phyloP scores from a whole-genome alignment of 2,888 invertebrate species.

The Poecilus cupreus region DNA sequence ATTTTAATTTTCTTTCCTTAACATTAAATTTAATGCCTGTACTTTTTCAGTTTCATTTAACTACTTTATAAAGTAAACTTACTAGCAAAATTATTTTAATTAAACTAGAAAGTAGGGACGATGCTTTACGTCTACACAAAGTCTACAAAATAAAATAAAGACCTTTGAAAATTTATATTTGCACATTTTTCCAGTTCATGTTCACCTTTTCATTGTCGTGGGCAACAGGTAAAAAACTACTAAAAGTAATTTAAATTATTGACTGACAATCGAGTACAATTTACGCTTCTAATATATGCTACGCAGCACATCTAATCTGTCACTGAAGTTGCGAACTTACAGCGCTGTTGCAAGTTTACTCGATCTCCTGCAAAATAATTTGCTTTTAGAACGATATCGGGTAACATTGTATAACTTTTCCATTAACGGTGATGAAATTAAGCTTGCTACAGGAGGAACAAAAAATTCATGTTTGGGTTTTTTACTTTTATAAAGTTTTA shows the following conservation, averaged over 20 bases:
- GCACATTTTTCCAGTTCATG: not conserved
- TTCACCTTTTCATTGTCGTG: not conserved
- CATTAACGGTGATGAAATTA: conserved; percentile 40
- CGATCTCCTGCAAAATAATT: conserved; percentile 23
- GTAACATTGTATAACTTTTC: conserved; percentile 52
- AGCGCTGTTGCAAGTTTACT: not conserved
- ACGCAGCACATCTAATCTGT: conserved; percentile 6
- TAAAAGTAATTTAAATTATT: conserved; percentile 5
- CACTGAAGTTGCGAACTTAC: conserved; percentile 38
- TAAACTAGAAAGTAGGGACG: not conserved
- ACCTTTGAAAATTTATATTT: not conserved
- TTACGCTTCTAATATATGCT: conserved; percentile 5
- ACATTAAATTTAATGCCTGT: not conserved
- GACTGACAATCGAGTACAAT: conserved; percentile 2
- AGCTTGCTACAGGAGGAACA: not conserved
- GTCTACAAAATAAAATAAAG: not conserved
- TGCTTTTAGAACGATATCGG: conserved; percentile 30
- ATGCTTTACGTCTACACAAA: not conserved
- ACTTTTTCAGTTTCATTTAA: not conserved
- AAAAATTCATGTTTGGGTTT: not conserved
- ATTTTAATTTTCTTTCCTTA: not conserved
- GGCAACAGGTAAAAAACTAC: not conserved
- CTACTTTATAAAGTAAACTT: not conserved
- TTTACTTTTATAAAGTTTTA: not conserved
- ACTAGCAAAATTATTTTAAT: conserved; percentile 2